A percentile compares a stretch with the other conserved stretches of the same genome.
Conservation (phyloP, 2,888 invertebrate genomes). For the Micoletzkya japonica region DNA sequence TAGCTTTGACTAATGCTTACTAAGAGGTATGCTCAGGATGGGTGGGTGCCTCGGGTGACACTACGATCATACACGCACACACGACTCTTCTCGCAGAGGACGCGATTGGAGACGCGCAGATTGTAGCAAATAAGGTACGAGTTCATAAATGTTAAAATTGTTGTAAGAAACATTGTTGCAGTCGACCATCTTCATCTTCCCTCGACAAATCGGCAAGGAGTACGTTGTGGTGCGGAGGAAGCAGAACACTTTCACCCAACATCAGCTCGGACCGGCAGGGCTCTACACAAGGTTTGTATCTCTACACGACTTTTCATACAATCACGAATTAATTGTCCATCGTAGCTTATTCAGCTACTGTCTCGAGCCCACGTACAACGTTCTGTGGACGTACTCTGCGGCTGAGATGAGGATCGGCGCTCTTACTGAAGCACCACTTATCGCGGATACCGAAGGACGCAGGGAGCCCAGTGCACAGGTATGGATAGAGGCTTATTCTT, state of each 20-base stretch:
- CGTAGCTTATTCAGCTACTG: conserved; percentile 36
- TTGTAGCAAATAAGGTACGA: conserved; percentile 44
- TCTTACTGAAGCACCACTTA: neutral
- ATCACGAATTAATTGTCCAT: neutral
- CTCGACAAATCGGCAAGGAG: conserved; percentile 48
- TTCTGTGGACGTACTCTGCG: conserved; percentile 81
- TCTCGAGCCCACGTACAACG: conserved; percentile 87
- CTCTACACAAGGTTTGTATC: conserved; percentile 37
- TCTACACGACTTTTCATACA: neutral
- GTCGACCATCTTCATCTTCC: conserved; percentile 48
- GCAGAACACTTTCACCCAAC: conserved; percentile 40
- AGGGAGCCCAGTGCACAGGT: too few species aligned
- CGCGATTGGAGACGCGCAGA: conserved; percentile 48
- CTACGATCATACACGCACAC: conserved; percentile 75
- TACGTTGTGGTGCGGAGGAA: conserved; percentile 48
- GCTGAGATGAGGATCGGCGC: conserved; percentile 48
- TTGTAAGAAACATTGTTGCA: conserved; percentile 18
- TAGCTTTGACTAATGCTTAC: neutral
- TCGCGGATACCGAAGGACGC: too few species aligned
- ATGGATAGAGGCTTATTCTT: too few species aligned
- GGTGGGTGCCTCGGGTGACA: conserved; percentile 93
- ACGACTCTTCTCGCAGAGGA: conserved; percentile 47
- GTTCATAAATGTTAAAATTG: neutral
- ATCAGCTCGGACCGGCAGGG: conserved; percentile 41
- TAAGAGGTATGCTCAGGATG: conserved; percentile 67